phyloP scores from a whole-genome alignment of 2,113 vertebrate species.

The Prunella himalayana region DNA sequence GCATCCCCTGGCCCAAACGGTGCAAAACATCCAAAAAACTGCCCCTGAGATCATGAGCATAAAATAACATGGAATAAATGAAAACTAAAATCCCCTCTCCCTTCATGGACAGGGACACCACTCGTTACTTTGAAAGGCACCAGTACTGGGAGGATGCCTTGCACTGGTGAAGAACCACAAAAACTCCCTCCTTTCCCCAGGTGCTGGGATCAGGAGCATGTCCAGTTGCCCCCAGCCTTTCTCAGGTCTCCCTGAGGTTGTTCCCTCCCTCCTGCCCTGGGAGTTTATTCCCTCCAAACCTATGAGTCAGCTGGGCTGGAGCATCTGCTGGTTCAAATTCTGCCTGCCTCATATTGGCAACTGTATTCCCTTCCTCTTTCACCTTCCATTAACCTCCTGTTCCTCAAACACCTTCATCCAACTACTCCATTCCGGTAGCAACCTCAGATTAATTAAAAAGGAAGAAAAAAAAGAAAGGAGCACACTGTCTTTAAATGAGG shows the following conservation, averaged over 20 bases:
- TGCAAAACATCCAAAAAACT: not conserved
- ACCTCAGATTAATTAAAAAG: slow-evolving; percentile 57
- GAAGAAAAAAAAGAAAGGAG: not conserved
- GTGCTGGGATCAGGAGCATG: not conserved
- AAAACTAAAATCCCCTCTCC: not conserved
- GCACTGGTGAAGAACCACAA: not conserved
- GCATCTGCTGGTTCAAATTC: not conserved
- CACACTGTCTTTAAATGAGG: not conserved
- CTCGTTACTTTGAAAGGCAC: rapidly evolving
- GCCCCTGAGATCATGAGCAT: not conserved
- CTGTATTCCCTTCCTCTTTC: not conserved
- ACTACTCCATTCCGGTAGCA: not conserved
- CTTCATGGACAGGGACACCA: rapidly evolving
- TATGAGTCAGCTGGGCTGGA: not conserved
- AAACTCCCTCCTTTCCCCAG: not conserved
- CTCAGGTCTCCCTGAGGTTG: not conserved
- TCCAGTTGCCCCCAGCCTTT: not conserved
- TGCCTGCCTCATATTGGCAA: not conserved
- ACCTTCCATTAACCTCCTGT: slow-evolving; percentile 45
- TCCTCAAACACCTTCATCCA: slow-evolving; percentile 45
- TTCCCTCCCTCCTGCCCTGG: not conserved
- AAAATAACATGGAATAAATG: not conserved
- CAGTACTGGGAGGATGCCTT: rapidly evolving
- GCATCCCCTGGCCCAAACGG: not conserved
- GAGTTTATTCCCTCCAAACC: not conserved